Conservation (phyloP, 2,888 invertebrate genomes). For the Drosophila siamana region DNA sequence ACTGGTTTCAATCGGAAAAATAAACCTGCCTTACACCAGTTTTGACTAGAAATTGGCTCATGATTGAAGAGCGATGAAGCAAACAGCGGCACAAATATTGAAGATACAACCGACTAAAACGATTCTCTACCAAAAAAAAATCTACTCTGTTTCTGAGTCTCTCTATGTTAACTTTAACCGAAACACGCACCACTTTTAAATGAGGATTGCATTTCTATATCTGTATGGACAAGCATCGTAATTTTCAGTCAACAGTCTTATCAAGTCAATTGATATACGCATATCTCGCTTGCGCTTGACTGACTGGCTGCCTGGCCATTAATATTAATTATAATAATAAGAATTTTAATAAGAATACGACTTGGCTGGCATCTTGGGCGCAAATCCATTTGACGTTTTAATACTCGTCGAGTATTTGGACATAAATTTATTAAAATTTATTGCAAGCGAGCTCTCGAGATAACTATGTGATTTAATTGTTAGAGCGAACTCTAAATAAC, state of each 20-base stretch:
- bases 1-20: slow-evolving; percentile 83
- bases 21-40: slow-evolving; percentile 82
- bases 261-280: slow-evolving; percentile 55
- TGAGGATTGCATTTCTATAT: not conserved
- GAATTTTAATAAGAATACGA: slow-evolving; percentile 45
- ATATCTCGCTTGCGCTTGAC: slow-evolving; percentile 10
- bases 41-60: slow-evolving; percentile 65
- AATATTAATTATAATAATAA: slow-evolving; percentile 38
- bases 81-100: slow-evolving; percentile 8
- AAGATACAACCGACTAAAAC: slow-evolving; percentile 11
- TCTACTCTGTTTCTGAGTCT: not conserved
- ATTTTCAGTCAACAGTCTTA: slow-evolving; percentile 9
- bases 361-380: slow-evolving; percentile 32
- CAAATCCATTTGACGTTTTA: slow-evolving; percentile 35
- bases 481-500: slow-evolving; percentile 1
- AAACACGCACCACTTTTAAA: not conserved
- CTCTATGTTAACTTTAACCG: not conserved
- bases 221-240: slow-evolving; percentile 12
- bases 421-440: slow-evolving; percentile 35
- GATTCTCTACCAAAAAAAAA: not conserved
- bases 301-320: slow-evolving; percentile 13
- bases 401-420: not conserved
- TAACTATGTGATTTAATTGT: slow-evolving; percentile 8
- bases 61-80: slow-evolving; percentile 8
- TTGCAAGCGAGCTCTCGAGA: slow-evolving; percentile 17